phyloP scores from a whole-genome alignment of 2,113 vertebrate genomes.

The Mandrillus leucophaeus region DNA sequence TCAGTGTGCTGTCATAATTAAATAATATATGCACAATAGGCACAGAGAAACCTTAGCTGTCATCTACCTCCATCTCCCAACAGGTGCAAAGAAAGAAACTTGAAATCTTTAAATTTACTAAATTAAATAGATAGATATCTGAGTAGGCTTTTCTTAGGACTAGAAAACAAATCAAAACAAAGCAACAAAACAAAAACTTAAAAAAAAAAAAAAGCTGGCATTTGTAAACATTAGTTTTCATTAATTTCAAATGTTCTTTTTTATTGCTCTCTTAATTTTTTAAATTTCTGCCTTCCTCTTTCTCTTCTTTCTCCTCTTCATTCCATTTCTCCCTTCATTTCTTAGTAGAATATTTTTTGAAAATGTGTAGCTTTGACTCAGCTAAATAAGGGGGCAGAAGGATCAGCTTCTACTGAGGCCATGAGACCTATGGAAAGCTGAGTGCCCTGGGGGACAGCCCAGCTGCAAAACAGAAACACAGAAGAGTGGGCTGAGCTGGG shows the following conservation, averaged over 20 bases:
- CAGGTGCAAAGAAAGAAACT: slow-evolving; percentile 19
- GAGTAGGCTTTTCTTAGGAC: not conserved
- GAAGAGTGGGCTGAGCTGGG: not conserved
- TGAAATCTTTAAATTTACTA: not conserved
- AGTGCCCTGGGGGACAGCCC: not conserved
- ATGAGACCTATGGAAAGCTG: slow-evolving; percentile 49
- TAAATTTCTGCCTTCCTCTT: not conserved
- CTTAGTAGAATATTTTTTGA: slow-evolving; percentile 14
- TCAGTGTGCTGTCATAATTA: not conserved
- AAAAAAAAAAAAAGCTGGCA: not conserved
- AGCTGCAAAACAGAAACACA: slow-evolving; percentile 54
- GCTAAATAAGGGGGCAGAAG: not conserved
- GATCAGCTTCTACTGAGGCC: not conserved
- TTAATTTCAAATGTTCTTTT: not conserved
- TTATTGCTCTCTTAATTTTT: not conserved
- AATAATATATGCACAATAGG: not conserved
- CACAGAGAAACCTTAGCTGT: not conserved
- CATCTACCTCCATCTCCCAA: not conserved
- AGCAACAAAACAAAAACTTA: not conserved
- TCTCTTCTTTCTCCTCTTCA: not conserved
- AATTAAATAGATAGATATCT: not conserved
- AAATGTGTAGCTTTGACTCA: slow-evolving; percentile 28
- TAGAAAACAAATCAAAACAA: not conserved
- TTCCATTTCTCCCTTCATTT: not conserved
- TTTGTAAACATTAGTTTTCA: not conserved